Evolutionary conservation across 2,797 vertebrate species (phyloP), one percentile per base, ranked within the genome.

Genomic region (Manis javanica): DNA sequence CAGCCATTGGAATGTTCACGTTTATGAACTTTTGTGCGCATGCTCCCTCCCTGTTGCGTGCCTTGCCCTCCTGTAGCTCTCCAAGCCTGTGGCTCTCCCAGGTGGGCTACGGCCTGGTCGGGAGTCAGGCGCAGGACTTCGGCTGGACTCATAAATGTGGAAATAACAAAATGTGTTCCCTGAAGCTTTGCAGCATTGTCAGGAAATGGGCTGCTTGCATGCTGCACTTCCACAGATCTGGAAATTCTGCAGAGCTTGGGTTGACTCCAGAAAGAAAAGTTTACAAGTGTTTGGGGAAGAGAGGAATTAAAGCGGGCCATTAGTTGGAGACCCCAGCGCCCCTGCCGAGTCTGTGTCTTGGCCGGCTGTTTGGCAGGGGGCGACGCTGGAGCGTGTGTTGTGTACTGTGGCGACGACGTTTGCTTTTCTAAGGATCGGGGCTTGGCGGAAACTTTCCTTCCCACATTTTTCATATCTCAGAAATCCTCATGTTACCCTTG

Each of bases 111-210:
- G 23, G 95, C 90, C 86, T 75, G 97, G 74, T 88, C 97, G 96
- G 95, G 79, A 74, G 42, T 90, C 89, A 77, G 92, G 53, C 79
- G 49, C 85, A 46, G 83, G 59, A 55, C 91, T 97, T 96, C 87
- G 91, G 34, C 90, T 97, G 13, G 74, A 79, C 95, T 97, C 97
- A 96, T 97, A 97, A 98, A 98, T 49, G 39, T 97, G 87, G 82
- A 98, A 98, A 97, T 94, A 98, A 98, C 94, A 96, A 98, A 98
- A 97, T 63, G 55, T 93, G 98, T 98, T 97, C 96, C 72, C 96
- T 96, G 96, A 98, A 98, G 95, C 96, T 98, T 92, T 97, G 82
- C 87, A 97, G 95, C 23, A 2, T 91, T 94, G 84, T 96, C 97
- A 98, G 97, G 92, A 98, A 98, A 97, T 69, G 91, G 18, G 84